Percentiles rank a stretch among this genome's conserved stretches.
Evolutionary conservation across 2,113 vertebrate genomes (phyloP).

Genomic region (Toxostoma redivivum): DNA sequence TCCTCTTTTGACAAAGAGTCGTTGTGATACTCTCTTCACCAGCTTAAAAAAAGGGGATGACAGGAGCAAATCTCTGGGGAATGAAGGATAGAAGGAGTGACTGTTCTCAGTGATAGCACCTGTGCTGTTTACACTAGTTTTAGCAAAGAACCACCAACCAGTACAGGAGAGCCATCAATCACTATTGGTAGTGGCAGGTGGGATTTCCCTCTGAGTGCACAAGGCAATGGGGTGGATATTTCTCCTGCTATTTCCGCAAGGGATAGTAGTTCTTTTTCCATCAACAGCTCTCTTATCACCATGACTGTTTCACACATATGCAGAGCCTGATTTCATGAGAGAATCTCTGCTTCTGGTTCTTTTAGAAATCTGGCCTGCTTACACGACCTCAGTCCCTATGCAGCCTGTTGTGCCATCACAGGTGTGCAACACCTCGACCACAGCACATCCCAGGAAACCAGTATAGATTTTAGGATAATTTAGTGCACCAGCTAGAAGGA

Average conservation of each 20-base stretch:
- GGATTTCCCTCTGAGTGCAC: not conserved
- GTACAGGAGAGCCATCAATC: not conserved
- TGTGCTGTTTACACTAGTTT: not conserved
- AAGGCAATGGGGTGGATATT: not conserved
- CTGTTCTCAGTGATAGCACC: not conserved
- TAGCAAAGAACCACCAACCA: not conserved
- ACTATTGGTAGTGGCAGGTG: not conserved
- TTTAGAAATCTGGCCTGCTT: not conserved
- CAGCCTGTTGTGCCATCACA: not conserved
- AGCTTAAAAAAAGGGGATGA: slow-evolving; percentile 30
- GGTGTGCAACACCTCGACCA: not conserved
- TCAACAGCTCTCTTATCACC: not conserved
- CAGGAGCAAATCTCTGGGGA: slow-evolving; percentile 35
- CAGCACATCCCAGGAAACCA: not conserved
- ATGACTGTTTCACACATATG: not conserved
- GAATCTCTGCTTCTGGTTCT: not conserved
- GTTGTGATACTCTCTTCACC: slow-evolving; percentile 32
- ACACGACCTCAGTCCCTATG: not conserved
- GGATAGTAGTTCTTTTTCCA: not conserved
- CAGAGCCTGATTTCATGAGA: not conserved
- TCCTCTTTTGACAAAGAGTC: slow-evolving; percentile 39
- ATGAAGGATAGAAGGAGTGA: not conserved
- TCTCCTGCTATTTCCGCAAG: not conserved
- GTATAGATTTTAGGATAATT: not conserved
- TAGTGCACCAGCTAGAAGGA: not conserved